Percentiles rank a stretch among this genome's conserved stretches.
These are phyloP conservation scores for Rapana venosa DNA, from an alignment of 2,888 invertebrate genomes.

Conservation along the genomic window DNA sequence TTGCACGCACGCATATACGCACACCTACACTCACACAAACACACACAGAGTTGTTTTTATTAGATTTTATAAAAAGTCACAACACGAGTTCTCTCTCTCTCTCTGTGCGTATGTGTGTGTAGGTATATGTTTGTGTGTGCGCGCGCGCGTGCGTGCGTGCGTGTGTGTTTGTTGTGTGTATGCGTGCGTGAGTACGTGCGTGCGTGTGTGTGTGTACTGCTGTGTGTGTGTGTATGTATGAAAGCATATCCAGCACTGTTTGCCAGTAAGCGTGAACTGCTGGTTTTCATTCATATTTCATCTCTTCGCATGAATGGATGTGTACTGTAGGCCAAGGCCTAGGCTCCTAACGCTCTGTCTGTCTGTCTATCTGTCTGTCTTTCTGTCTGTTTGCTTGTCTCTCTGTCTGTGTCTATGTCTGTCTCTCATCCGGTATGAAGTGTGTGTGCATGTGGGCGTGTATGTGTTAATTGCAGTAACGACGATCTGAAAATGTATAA, in stretches of 20 bases:
- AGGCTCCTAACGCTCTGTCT: neutral
- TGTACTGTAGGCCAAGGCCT: too few relatives aligned
- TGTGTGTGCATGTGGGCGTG: neutral
- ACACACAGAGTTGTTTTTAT: too few relatives aligned
- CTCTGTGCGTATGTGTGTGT: conserved; percentile 12
- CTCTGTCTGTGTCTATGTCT: conserved; percentile 3
- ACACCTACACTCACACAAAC: too few relatives aligned
- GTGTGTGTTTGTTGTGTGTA: neutral
- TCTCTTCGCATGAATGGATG: too few relatives aligned
- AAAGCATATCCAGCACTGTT: too few relatives aligned
- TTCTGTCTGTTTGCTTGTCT: neutral
- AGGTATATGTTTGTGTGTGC: conserved; percentile 18
- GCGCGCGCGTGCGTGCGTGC: neutral
- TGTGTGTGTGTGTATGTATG: neutral
- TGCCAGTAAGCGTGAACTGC: too few relatives aligned
- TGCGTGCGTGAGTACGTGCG: neutral
- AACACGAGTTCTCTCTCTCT: too few relatives aligned
- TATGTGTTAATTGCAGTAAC: neutral
- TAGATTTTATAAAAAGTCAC: too few relatives aligned
- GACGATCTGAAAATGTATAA: too few relatives aligned
- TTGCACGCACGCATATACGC: too few relatives aligned
- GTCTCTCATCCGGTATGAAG: neutral
- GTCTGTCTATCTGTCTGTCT: neutral
- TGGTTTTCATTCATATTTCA: too few relatives aligned
- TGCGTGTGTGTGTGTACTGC: neutral